Conservation (phyloP, 2,113 vertebrate species). For the cat (Felis catus) region DNA sequence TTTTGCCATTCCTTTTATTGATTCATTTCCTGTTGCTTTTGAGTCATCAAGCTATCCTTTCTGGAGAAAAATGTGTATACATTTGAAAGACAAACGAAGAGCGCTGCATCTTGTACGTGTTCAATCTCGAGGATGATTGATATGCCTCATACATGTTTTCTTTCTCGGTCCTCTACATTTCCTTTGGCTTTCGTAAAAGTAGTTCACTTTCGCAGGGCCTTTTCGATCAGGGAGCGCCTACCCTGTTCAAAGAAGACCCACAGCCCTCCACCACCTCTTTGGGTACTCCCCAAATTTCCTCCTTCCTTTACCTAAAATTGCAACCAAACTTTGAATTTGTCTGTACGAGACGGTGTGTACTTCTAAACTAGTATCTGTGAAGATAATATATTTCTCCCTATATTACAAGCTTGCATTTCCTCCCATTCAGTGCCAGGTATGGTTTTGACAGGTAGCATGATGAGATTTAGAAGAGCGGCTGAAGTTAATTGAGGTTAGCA, state of each 20-base stretch:
- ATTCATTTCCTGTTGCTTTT: constrained; percentile 36
- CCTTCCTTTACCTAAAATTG: background rate
- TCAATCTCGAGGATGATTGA: background rate
- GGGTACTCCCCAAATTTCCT: background rate
- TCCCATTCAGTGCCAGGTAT: background rate
- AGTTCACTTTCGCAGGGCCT: background rate
- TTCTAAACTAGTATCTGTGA: constrained; percentile 5
- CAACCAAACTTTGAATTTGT: background rate
- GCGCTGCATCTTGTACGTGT: background rate
- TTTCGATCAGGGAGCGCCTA: background rate
- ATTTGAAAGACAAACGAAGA: constrained; percentile 24
- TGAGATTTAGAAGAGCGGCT: constrained; percentile 60
- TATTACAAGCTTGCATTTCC: constrained; percentile 4
- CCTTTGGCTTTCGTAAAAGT: background rate
- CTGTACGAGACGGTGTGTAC: background rate
- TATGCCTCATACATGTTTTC: background rate
- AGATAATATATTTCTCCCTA: background rate
- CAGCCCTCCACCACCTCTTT: fast-evolving
- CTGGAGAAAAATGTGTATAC: constrained; percentile 20
- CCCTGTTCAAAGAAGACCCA: background rate
- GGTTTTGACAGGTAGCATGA: constrained; percentile 56
- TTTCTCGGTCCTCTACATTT: background rate
- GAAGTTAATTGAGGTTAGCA: constrained; percentile 79
- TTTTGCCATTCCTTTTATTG: constrained; percentile 16
- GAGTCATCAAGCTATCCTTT: background rate